These are phyloP conservation scores for Rachycentron canadum DNA, from an alignment of 2,797 vertebrate genomes.

Conservation along the genomic window DNA sequence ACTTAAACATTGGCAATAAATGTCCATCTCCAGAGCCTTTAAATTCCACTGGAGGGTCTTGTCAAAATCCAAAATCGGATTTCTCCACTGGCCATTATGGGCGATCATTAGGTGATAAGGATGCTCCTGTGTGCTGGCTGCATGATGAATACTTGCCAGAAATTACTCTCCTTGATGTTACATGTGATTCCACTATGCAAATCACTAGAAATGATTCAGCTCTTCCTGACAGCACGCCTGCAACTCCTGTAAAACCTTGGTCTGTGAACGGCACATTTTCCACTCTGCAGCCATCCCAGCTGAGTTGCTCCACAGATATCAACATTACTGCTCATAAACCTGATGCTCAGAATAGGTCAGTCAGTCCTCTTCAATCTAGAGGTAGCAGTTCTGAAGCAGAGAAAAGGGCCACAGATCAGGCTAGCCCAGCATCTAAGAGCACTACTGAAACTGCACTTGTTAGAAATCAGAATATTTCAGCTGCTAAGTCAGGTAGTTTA, in stretches of 20 bases:
- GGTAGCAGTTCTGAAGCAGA: not conserved
- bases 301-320: not conserved
- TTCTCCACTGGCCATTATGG: not conserved
- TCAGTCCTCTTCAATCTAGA: constrained; percentile 9
- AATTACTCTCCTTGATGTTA: constrained; percentile 58
- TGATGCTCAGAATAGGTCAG: constrained; percentile 10
- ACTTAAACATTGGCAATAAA: constrained; percentile 54
- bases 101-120: not conserved
- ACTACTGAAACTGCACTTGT: not conserved
- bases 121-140: constrained; percentile 36
- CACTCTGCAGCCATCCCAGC: not conserved
- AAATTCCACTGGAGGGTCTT: constrained; percentile 9
- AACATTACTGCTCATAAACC: not conserved
- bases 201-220: constrained; percentile 36
- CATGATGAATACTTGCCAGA: constrained; percentile 69
- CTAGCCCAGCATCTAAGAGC: not conserved
- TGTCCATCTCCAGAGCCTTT: constrained; percentile 21
- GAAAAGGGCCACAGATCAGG: not conserved
- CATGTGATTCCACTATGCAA: constrained; percentile 39
- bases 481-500: not conserved
- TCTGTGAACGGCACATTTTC: constrained; percentile 9
- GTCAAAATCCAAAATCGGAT: constrained; percentile 5
- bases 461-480: not conserved
- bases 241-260: constrained; percentile 21
- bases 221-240: constrained; percentile 10